Percentiles rank a stretch among this genome's conserved stretches.
phyloP scores from a whole-genome alignment of 2,797 vertebrate species.

The Diplodus puntazzo region DNA sequence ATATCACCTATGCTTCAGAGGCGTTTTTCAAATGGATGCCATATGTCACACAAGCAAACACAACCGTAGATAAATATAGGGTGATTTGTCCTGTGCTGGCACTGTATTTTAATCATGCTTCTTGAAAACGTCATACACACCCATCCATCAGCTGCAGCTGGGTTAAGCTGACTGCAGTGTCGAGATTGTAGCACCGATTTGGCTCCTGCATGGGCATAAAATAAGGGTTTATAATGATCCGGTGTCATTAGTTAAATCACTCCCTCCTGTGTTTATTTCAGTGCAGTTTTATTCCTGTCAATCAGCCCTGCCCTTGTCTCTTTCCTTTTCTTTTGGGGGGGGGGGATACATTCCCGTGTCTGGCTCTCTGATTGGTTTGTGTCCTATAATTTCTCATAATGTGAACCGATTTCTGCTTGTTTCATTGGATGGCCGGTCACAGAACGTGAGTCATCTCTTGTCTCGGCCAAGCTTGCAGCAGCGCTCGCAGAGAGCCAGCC shows the following conservation, averaged over 20 bases:
- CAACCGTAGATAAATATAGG: background rate
- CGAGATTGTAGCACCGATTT: constrained; percentile 8
- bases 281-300: constrained; percentile 29
- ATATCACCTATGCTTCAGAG: constrained; percentile 3
- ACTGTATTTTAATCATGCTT: background rate
- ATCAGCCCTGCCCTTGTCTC: constrained; percentile 33
- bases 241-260: constrained; percentile 1
- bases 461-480: constrained; percentile 82
- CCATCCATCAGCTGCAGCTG: constrained; percentile 14
- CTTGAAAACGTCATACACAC: background rate
- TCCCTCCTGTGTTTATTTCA: constrained; percentile 16
- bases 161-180: constrained; percentile 6
- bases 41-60: constrained; percentile 7
- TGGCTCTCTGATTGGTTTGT: constrained; percentile 56
- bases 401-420: constrained; percentile 79
- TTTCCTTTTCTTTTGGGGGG: constrained; percentile 63
- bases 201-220: background rate
- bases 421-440: constrained; percentile 79
- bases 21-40: constrained; percentile 20
- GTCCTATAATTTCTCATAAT: constrained; percentile 67
- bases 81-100: background rate
- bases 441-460: constrained; percentile 86
- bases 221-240: background rate
- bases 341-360: constrained; percentile 38
- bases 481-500: constrained; percentile 73